Conservation (phyloP, 2,113 vertebrate genomes). For the Melanocharis versteri region DNA sequence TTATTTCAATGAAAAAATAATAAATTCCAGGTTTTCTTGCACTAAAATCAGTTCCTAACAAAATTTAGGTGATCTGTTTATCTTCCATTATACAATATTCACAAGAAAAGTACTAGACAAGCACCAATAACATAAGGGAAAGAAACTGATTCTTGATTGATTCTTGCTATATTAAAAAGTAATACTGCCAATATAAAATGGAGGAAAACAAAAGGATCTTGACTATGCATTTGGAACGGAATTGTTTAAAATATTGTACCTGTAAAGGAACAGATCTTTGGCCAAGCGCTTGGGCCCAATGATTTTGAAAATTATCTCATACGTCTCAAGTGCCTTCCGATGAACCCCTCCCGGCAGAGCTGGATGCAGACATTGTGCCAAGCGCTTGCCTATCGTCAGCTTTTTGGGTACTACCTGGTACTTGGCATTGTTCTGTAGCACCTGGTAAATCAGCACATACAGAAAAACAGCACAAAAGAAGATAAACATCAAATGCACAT, state of each 20-base stretch:
- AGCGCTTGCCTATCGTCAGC: constrained; percentile 93
- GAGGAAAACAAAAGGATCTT: background rate
- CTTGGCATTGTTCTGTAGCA: constrained; percentile 96
- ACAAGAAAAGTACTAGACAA: background rate
- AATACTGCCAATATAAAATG: background rate
- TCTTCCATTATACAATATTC: background rate
- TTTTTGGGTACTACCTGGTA: constrained; percentile 98
- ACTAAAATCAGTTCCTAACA: background rate
- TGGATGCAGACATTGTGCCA: constrained; percentile 98
- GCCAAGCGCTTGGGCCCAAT: constrained; percentile 97
- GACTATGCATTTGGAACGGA: background rate
- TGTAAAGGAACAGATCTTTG: constrained; percentile 98
- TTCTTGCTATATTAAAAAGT: background rate
- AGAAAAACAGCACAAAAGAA: background rate
- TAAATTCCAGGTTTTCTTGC: background rate
- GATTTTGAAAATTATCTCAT: constrained; percentile 99
- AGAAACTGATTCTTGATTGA: fast-evolving
- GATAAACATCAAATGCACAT: background rate
- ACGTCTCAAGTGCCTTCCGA: constrained; percentile 97
- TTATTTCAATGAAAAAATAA: background rate
- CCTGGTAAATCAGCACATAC: constrained; percentile 68
- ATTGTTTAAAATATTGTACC: constrained; percentile 67
- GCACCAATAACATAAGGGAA: background rate
- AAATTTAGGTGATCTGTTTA: background rate
- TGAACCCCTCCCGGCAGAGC: constrained; percentile 96